Conservation (phyloP, 2,797 vertebrate species). For the Mormyrops boulengeri region DNA sequence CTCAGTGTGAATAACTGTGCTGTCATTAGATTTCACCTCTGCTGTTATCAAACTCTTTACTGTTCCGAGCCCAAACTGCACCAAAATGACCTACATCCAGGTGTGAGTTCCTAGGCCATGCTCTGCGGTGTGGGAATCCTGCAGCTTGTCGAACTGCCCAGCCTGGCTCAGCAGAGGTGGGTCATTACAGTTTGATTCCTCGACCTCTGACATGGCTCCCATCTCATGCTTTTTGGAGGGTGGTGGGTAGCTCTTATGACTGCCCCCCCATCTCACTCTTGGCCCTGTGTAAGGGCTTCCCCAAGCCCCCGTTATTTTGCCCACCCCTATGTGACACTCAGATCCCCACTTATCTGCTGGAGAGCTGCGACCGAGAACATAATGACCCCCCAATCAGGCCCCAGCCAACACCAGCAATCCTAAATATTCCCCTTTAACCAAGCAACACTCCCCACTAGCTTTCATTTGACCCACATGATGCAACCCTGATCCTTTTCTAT, state of each 20-base stretch:
- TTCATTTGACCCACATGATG: not conserved
- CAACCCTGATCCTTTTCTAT: not conserved
- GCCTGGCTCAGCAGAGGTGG: not conserved
- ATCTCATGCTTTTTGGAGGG: not conserved
- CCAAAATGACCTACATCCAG: not conserved
- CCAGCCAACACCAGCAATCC: not conserved
- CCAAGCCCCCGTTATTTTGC: not conserved
- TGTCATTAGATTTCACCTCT: not conserved
- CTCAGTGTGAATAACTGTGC: not conserved
- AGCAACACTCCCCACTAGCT: not conserved
- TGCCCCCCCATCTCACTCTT: not conserved
- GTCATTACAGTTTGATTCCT: not conserved
- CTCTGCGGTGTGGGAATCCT: not conserved
- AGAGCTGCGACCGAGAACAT: not conserved
- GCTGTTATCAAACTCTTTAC: conserved; percentile 11
- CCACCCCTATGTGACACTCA: not conserved
- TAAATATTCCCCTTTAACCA: not conserved
- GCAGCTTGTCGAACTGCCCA: not conserved
- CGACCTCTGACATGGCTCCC: not conserved
- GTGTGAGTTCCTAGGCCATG: not conserved
- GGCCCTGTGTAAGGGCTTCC: not conserved
- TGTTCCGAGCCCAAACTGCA: not conserved
- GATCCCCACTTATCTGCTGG: not conserved
- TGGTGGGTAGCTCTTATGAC: not conserved
- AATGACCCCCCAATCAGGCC: not conserved